Evolutionary conservation across 2,113 vertebrate species (phyloP), one percentile per base, ranked within the genome.

Genomic region (Benitochromis conjunctus): DNA sequence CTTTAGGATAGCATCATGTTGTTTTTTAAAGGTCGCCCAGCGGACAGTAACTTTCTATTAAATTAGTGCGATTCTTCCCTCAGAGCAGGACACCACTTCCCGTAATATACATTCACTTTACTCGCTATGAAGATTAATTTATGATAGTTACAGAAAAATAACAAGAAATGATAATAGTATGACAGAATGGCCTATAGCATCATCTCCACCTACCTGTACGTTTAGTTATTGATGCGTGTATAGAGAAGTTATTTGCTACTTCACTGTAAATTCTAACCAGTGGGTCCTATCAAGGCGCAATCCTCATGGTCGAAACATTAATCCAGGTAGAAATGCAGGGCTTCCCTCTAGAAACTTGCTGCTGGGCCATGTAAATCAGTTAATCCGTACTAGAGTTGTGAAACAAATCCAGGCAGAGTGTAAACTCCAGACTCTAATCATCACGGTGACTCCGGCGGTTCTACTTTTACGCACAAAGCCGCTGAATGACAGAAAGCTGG

Each of bases 21-120:
- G 71, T 71, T 86, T 88, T 86, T 92, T 83, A 88, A 94, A 91
- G 92, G 89, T 91, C 88, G 84, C 48, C 82, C 80, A 76, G 51
- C 56, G 83, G 77, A 57, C 84, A 83, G 46, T 58, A 77, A 54
- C 82, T 85, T 84, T 81, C 38, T 34, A 80, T 53, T 83, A 71
- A 3, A 85, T 90, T 86, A 81, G 43, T 60, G 77, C 79, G 87
- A 88, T 19, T 54, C 18, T 48, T 82, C 82, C 74, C 46, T 87
- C 14, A 19, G 64, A 81, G 79, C 57, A 79, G 29, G 13, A 55
- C 60, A 38, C 53, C 53, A 74, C 55, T 29, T n/a, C 55, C 7
- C 31, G 81, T 51, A 82, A 86, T 51, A 82, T 60, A 69, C 74
- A 24, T 78, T 82, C 41, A 16, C 7, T 26, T 31, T 53, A 29